A percentile compares a stretch with the other conserved stretches of the same genome.
Evolutionary conservation across 2,113 vertebrate species (phyloP).

Genomic region (Sphaerodactylus townsendi): DNA sequence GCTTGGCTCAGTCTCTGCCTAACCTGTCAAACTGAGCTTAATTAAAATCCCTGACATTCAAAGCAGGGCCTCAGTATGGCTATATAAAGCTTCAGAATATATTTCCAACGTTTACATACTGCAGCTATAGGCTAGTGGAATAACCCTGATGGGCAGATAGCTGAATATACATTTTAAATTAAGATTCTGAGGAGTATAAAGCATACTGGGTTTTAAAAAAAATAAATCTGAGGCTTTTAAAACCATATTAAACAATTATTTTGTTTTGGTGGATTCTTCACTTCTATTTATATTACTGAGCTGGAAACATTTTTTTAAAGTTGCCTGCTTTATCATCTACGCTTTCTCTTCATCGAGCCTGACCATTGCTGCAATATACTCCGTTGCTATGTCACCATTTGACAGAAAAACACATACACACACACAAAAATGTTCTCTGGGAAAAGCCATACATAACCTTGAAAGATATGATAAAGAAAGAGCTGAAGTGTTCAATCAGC

Average conservation of each 20-base stretch:
- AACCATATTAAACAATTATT: not conserved
- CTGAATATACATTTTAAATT: too few species aligned
- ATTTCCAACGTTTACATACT: too few species aligned
- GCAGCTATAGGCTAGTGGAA: too few species aligned
- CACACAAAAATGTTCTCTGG: conserved; percentile 51
- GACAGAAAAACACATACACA: conserved; percentile 48
- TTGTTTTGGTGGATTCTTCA: conserved; percentile 34
- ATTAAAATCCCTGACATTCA: too few species aligned
- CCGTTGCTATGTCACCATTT: conserved; percentile 55
- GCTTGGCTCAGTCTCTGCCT: too few species aligned
- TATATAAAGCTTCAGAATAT: too few species aligned
- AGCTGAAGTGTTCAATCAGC: conserved; percentile 57
- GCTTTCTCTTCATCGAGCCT: not conserved
- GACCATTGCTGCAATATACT: conserved; percentile 8
- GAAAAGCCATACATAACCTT: conserved; percentile 63
- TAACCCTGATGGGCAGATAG: too few species aligned
- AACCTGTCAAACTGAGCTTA: too few species aligned
- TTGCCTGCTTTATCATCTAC: conserved; percentile 18
- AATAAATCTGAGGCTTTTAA: conserved; percentile 9
- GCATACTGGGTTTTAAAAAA: not conserved
- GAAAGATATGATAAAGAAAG: conserved; percentile 71
- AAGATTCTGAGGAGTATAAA: too few species aligned
- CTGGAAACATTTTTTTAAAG: conserved; percentile 42
- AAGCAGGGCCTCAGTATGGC: too few species aligned
- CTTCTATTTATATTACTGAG: conserved; percentile 42